Conservation (phyloP, 2,113 vertebrate genomes). For the Plestiodon gilberti region DNA sequence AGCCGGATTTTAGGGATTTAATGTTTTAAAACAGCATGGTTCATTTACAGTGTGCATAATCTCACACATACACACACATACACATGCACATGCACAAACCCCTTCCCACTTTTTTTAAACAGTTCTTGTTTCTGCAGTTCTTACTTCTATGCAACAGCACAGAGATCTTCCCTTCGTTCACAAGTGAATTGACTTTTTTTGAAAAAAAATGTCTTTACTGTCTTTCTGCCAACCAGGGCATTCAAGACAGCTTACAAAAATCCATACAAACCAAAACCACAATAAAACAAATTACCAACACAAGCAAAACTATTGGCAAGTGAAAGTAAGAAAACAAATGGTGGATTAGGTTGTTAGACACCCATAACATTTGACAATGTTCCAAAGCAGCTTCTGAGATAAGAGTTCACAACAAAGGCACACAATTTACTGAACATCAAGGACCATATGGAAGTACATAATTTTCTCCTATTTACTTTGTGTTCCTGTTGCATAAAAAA, state of each 20-base stretch:
- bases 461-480: background rate
- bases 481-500: background rate
- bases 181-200: background rate
- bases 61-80: slow-evolving; percentile 37
- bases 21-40: slow-evolving; percentile 64
- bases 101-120: background rate
- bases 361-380: background rate
- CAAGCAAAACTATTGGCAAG: background rate
- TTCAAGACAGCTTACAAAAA: background rate
- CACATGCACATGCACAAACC: background rate
- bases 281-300: background rate
- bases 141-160: background rate
- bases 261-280: background rate
- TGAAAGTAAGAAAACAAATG: background rate
- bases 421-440: background rate
- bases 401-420: background rate
- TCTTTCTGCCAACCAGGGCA: background rate
- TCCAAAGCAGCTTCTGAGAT: background rate
- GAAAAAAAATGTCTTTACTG: background rate
- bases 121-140: slow-evolving; percentile 27
- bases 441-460: too few species aligned
- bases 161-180: background rate
- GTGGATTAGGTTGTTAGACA: background rate
- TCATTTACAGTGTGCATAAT: slow-evolving; percentile 60
- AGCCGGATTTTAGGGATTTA: slow-evolving; percentile 66